Evolutionary conservation across 2,113 vertebrate species (phyloP).

Genomic region (Colius striatus): DNA sequence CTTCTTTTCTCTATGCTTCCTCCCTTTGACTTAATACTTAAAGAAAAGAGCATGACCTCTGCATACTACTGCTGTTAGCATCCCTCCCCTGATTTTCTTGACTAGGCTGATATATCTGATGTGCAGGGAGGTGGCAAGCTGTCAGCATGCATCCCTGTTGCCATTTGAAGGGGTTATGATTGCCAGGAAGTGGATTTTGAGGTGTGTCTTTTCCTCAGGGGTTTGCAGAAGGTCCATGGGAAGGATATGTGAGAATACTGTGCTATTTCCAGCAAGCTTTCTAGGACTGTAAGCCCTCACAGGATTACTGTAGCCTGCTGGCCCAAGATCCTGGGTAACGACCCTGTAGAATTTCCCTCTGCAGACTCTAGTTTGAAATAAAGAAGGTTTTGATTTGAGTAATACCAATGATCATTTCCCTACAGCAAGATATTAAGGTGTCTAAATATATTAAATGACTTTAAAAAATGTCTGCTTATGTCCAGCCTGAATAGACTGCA

Average conservation of each 20-base stretch:
- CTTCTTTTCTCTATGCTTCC: not conserved
- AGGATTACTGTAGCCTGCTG: not conserved
- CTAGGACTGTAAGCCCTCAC: not conserved
- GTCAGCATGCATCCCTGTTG: not conserved
- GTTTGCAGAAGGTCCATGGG: not conserved
- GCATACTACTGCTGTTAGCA: not conserved
- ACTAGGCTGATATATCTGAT: not conserved
- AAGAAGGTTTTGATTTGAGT: not conserved
- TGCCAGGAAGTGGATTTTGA: not conserved
- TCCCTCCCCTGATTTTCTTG: not conserved
- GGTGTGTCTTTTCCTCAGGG: not conserved
- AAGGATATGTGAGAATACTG: not conserved
- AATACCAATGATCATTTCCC: not conserved
- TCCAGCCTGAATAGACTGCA: not conserved
- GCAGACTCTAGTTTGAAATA: not conserved
- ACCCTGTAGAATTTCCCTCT: not conserved
- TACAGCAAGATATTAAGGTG: not conserved
- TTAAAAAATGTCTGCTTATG: not conserved
- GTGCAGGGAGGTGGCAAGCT: not conserved
- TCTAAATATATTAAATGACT: not conserved
- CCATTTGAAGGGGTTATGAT: not conserved
- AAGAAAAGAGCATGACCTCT: not conserved
- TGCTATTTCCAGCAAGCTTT: not conserved
- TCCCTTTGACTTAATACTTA: slow-evolving; percentile 3
- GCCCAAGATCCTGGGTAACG: not conserved